Conservation (phyloP, 2,113 vertebrate species). For the Psilopogon haemacephalus region DNA sequence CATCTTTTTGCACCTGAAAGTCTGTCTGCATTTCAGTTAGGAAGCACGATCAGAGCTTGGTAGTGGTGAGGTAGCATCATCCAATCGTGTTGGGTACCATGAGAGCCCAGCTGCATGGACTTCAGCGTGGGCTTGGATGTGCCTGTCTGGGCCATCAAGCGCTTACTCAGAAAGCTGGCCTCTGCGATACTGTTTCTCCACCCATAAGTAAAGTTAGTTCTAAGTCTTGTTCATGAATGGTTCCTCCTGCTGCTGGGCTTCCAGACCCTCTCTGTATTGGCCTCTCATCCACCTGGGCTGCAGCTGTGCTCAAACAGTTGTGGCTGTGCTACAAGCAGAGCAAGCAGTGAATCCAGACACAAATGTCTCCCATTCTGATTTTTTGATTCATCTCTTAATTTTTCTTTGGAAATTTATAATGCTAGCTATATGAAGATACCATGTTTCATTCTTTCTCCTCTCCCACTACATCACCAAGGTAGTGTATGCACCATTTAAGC, state of each 20-base stretch:
- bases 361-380: neutral
- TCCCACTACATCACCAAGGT: neutral
- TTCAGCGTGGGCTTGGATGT: accelerated
- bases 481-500: neutral
- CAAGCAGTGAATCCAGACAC: neutral
- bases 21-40: neutral
- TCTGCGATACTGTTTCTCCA: neutral
- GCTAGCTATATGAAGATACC: neutral
- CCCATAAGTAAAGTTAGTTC: neutral
- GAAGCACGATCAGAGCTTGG: neutral
- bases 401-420: neutral
- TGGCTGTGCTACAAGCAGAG: neutral
- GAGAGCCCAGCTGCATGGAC: neutral
- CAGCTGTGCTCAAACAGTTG: neutral
- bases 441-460: neutral
- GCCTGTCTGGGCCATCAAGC: accelerated
- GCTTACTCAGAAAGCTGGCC: neutral
- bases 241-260: neutral
- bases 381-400: neutral
- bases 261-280: neutral
- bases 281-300: neutral
- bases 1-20: neutral
- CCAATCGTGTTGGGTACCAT: accelerated
- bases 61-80: neutral
- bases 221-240: neutral